Evolutionary conservation across 2,888 invertebrate species (phyloP).

Genomic region (Nemapogon koenigi): DNA sequence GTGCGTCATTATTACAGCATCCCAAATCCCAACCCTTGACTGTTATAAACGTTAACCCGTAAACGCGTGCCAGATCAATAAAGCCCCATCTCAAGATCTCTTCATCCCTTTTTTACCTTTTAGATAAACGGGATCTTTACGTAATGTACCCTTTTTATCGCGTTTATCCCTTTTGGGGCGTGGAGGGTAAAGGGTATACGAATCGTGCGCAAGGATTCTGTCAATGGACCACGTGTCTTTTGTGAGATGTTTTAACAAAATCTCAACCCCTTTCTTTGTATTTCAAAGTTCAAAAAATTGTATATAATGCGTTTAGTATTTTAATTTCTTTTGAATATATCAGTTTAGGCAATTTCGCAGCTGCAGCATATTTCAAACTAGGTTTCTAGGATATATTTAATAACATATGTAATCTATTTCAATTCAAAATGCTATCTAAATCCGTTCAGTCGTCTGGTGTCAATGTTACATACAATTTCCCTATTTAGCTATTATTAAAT

Average conservation of each 20-base stretch:
- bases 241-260: constrained; percentile 38
- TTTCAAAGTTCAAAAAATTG: too few species aligned
- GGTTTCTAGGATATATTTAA: too few species aligned
- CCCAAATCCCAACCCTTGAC: constrained; percentile 30
- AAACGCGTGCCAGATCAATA: constrained; percentile 55
- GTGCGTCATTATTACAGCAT: constrained; percentile 37
- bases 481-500: too few species aligned
- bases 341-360: too few species aligned
- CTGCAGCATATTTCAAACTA: too few species aligned
- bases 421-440: too few species aligned
- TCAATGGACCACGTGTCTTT: constrained; percentile 47
- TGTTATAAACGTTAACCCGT: constrained; percentile 36
- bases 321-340: too few species aligned
- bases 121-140: too few species aligned
- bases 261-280: constrained; percentile 34
- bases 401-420: too few species aligned
- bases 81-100: constrained; percentile 32
- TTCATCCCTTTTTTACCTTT: constrained; percentile 30
- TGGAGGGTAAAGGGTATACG: constrained; percentile 42
- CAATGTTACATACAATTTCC: too few species aligned
- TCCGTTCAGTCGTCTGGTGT: too few species aligned
- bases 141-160: constrained; percentile 29
- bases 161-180: constrained; percentile 34
- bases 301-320: too few species aligned
- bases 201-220: constrained; percentile 58